phyloP scores from a whole-genome alignment of 2,113 vertebrate species.

The Eonycteris spelaea region DNA sequence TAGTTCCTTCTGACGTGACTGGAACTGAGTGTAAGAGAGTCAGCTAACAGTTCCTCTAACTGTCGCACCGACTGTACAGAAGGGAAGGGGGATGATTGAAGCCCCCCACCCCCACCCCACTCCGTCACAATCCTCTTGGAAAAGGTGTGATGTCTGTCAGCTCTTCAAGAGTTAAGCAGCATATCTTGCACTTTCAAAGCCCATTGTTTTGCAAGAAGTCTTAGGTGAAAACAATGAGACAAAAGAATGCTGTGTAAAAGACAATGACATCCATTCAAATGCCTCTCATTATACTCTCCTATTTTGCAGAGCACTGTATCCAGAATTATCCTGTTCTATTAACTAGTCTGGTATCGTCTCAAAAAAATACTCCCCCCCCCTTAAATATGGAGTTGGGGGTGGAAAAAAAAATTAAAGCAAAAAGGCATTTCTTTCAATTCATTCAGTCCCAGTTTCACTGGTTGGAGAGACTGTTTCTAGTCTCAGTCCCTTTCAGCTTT shows the following conservation, averaged over 20 bases:
- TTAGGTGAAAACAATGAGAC: conserved; percentile 74
- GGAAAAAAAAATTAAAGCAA: conserved; percentile 25
- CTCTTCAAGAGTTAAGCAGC: conserved; percentile 64
- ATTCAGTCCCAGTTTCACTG: neutral
- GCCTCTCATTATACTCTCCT: conserved; percentile 57
- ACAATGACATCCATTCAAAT: conserved; percentile 73
- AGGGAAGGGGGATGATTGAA: conserved; percentile 17
- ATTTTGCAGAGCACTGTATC: conserved; percentile 60
- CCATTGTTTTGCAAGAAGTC: conserved; percentile 71
- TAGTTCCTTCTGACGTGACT: neutral
- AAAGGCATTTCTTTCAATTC: conserved; percentile 16
- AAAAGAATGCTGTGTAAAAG: conserved; percentile 64
- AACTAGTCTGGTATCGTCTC: conserved; percentile 44
- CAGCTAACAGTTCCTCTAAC: conserved; percentile 47
- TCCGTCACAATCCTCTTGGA: conserved; percentile 5
- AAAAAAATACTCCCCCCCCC: neutral
- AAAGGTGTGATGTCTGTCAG: conserved; percentile 67
- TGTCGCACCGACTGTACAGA: conserved; percentile 21
- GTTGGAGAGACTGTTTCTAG: conserved; percentile 17
- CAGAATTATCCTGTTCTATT: conserved; percentile 71
- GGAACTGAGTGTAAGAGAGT: conserved; percentile 8
- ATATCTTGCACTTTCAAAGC: conserved; percentile 59
- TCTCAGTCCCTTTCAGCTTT: conserved; percentile 14
- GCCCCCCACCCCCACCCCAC: neutral
- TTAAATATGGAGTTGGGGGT: neutral